Percentiles rank a stretch among this genome's conserved stretches.
These are phyloP conservation scores for Nephrotoma flavescens DNA, from an alignment of 2,888 invertebrate species.

Conservation along the genomic window DNA sequence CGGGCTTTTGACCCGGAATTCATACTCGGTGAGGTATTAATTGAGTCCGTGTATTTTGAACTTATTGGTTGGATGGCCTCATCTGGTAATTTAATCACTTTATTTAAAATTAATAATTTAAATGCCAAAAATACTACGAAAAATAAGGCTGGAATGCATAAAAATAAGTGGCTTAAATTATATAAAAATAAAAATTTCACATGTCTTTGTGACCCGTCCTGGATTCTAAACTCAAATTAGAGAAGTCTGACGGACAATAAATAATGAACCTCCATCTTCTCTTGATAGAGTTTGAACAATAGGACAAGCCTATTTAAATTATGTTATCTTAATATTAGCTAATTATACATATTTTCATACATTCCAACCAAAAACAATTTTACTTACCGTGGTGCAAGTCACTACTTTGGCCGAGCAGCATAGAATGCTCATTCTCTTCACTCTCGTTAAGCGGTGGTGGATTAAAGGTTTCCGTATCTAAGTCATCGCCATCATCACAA, in stretches of 20 bases:
- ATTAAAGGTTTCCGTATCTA: constrained; percentile 22
- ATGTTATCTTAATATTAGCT: not conserved
- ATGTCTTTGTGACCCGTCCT: not conserved
- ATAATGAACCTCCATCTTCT: not conserved
- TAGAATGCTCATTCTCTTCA: constrained; percentile 35
- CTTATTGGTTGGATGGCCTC: not conserved
- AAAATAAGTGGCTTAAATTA: not conserved
- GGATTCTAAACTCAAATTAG: not conserved
- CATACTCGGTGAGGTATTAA: constrained; percentile 8
- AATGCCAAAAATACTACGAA: not conserved
- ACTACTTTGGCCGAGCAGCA: constrained; percentile 28
- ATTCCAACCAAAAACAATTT: not conserved
- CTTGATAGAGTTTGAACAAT: not conserved
- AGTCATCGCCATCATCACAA: constrained; percentile 30
- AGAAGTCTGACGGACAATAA: too few relatives aligned
- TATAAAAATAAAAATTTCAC: not conserved
- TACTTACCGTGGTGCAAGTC: constrained; percentile 11
- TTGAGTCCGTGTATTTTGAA: constrained; percentile 6
- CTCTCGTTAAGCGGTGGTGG: constrained; percentile 9
- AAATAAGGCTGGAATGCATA: not conserved
- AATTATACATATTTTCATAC: not conserved
- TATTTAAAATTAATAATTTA: not conserved
- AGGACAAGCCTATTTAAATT: not conserved
- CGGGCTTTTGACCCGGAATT: not conserved
- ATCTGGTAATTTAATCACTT: constrained; percentile 10